These are phyloP conservation scores for Athene cunicularia DNA, from an alignment of 2,113 vertebrate species.

Conservation along the genomic window DNA sequence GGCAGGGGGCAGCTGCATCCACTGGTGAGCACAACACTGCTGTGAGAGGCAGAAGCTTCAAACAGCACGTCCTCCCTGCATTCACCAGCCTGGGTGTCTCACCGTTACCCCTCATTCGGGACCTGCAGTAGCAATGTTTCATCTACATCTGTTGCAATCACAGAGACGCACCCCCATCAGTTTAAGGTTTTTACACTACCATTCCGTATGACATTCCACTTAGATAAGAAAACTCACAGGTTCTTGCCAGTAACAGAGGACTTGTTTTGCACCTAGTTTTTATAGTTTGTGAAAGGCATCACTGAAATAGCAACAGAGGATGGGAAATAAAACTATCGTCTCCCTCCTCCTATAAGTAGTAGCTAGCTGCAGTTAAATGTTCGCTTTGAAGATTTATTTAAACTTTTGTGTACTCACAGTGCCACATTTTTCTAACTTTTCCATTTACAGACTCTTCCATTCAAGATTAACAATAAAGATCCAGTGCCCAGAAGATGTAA, in stretches of 20 bases:
- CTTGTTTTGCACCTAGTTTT: not conserved
- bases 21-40: not conserved
- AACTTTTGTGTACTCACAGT: not conserved
- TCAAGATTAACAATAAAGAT: not conserved
- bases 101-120: not conserved
- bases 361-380: not conserved
- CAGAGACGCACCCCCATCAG: not conserved
- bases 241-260: not conserved
- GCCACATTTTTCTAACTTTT: not conserved
- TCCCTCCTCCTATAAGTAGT: not conserved
- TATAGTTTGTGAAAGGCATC: not conserved
- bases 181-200: not conserved
- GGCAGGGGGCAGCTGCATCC: not conserved
- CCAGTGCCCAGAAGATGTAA: not conserved
- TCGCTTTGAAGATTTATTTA: not conserved
- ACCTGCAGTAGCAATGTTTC: not conserved
- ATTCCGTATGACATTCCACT: not conserved
- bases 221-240: not conserved
- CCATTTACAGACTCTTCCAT: not conserved
- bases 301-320: not conserved
- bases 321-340: not conserved
- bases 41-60: not conserved
- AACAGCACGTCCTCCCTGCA: not conserved
- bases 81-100: not conserved
- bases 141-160: not conserved